These are phyloP conservation scores for Rhincodon typus DNA, from an alignment of 2,797 vertebrate species.

Conservation along the genomic window DNA sequence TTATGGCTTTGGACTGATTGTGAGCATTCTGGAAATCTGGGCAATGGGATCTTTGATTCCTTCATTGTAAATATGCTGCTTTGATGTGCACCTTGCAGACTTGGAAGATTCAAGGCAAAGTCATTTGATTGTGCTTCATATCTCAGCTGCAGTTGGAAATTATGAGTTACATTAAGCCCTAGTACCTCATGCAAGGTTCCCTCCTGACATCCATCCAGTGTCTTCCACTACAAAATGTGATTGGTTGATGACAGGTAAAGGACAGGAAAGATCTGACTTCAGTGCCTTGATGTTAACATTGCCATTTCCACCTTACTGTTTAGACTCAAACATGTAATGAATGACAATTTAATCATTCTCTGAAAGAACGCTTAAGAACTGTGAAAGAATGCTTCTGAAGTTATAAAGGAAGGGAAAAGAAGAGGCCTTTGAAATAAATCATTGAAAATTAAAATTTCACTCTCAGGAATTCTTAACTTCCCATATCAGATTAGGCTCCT, in stretches of 20 bases:
- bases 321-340: neutral
- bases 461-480: neutral
- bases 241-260: neutral
- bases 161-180: neutral
- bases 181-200: neutral
- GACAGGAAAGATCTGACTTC: neutral
- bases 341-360: neutral
- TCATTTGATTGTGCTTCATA: neutral
- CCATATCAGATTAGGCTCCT: neutral
- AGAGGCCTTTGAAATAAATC: neutral
- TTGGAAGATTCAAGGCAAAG: neutral
- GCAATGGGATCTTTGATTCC: neutral
- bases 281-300: neutral
- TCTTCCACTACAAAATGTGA: neutral
- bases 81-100: neutral
- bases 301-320: neutral
- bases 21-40: neutral
- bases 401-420: neutral
- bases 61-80: neutral
- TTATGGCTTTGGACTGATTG: neutral
- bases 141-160: neutral
- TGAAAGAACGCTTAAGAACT: neutral
- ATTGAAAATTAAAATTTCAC: neutral
- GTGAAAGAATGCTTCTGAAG: neutral
- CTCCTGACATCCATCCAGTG: neutral